These are phyloP conservation scores for Rhimphoctona megacephalus DNA, from an alignment of 2,888 invertebrate genomes.

Conservation along the genomic window DNA sequence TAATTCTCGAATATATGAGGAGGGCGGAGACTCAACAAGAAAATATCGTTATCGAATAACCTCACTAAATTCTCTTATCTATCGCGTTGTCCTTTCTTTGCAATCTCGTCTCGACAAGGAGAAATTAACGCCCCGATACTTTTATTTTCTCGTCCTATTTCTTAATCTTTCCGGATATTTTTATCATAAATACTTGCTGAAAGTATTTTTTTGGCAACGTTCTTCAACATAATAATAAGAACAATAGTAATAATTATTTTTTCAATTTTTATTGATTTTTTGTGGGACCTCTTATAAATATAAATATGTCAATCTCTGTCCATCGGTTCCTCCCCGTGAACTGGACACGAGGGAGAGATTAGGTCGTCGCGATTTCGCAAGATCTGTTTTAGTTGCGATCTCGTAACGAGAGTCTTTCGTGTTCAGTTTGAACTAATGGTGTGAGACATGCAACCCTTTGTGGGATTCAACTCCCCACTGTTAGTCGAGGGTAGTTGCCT, in stretches of 20 bases:
- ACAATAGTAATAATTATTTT: too few species aligned
- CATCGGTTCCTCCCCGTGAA: constrained; percentile 46
- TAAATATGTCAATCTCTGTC: constrained; percentile 39
- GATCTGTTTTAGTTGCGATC: constrained; percentile 54
- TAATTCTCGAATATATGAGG: constrained; percentile 28
- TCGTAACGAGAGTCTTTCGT: constrained; percentile 75
- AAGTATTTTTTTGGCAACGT: not conserved
- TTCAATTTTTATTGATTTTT: not conserved
- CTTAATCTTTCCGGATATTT: constrained; percentile 1
- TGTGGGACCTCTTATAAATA: not conserved
- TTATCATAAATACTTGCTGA: not conserved
- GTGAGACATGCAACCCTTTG: constrained; percentile 73
- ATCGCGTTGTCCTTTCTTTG: constrained; percentile 21
- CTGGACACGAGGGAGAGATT: constrained; percentile 65
- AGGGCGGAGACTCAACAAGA: constrained; percentile 26
- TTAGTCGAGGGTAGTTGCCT: not conserved
- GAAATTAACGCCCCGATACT: not conserved
- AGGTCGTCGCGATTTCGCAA: constrained; percentile 69
- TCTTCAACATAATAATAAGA: too few species aligned
- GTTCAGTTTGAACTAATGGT: constrained; percentile 71
- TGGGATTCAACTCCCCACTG: constrained; percentile 72
- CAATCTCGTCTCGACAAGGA: constrained; percentile 33
- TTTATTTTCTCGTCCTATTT: constrained; percentile 25
- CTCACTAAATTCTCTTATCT: constrained; percentile 51
- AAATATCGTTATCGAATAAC: constrained; percentile 47